Evolutionary conservation across 2,888 invertebrate species (phyloP).

Genomic region (Rhingia rostrata): DNA sequence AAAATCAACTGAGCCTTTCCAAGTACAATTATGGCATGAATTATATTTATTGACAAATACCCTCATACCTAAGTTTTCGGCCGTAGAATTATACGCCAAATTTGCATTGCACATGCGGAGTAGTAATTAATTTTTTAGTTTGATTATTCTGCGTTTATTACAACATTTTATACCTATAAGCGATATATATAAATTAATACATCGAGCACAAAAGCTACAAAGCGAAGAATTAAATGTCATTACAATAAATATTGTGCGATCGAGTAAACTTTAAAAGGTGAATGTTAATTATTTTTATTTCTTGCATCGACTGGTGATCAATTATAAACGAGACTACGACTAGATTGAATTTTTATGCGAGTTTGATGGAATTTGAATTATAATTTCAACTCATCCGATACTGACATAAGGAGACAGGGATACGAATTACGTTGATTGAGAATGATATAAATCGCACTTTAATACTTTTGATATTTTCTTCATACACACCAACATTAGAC

Average conservation of each 20-base stretch:
- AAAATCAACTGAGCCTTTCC: no score
- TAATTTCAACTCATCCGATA: no score
- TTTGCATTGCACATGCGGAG: no score
- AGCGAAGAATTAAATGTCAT: slow-evolving; percentile 6
- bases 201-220: slow-evolving; percentile 33
- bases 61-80: no score
- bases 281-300: background rate
- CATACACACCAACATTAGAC: no score
- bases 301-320: slow-evolving; percentile 1
- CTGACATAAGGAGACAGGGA: no score
- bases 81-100: no score
- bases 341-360: background rate
- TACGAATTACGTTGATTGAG: no score
- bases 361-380: background rate
- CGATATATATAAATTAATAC: slow-evolving; percentile 4
- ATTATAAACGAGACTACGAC: slow-evolving; percentile 9
- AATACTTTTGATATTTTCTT: no score
- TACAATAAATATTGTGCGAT: slow-evolving; percentile 15
- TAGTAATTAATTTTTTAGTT: background rate
- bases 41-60: no score
- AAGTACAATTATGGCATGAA: no score
- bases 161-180: slow-evolving; percentile 1
- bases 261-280: slow-evolving; percentile 1
- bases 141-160: background rate
- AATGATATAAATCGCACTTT: no score